phyloP scores from a whole-genome alignment of 2,888 invertebrate species.

The Drosophila tanythrix region DNA sequence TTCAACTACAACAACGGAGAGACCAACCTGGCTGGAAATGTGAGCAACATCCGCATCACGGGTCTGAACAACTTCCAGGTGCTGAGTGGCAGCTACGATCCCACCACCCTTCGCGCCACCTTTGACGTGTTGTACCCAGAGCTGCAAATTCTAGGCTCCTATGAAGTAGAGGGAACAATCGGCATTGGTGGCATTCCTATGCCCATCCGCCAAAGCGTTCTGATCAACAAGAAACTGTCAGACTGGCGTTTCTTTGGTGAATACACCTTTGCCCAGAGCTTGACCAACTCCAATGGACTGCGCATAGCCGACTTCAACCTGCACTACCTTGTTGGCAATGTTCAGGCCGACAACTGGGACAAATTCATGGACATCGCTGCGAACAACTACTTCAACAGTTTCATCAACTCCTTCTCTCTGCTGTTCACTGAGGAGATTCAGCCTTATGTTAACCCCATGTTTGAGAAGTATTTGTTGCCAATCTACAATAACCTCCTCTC shows the following conservation, averaged over 20 bases:
- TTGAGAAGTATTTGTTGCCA: conserved; percentile 32
- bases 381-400: conserved; percentile 69
- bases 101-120: conserved; percentile 43
- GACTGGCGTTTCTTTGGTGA: conserved; percentile 63
- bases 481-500: conserved; percentile 51
- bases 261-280: conserved; percentile 48
- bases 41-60: conserved; percentile 63
- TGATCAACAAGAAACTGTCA: conserved; percentile 59
- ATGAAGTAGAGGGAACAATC: conserved; percentile 47
- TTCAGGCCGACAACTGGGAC: conserved; percentile 60
- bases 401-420: conserved; percentile 38
- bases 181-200: conserved; percentile 48
- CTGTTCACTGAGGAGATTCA: conserved; percentile 62
- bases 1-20: conserved; percentile 35
- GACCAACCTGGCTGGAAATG: conserved; percentile 57
- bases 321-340: conserved; percentile 56
- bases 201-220: conserved; percentile 38
- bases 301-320: conserved; percentile 58
- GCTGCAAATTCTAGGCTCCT: conserved; percentile 65
- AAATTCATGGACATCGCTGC: conserved; percentile 61
- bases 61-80: conserved; percentile 66
- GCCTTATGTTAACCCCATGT: conserved; percentile 29
- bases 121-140: conserved; percentile 66
- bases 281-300: conserved; percentile 51
- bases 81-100: conserved; percentile 54